Conservation (phyloP, 2,888 invertebrate genomes). For the Mellilla xanthometata region DNA sequence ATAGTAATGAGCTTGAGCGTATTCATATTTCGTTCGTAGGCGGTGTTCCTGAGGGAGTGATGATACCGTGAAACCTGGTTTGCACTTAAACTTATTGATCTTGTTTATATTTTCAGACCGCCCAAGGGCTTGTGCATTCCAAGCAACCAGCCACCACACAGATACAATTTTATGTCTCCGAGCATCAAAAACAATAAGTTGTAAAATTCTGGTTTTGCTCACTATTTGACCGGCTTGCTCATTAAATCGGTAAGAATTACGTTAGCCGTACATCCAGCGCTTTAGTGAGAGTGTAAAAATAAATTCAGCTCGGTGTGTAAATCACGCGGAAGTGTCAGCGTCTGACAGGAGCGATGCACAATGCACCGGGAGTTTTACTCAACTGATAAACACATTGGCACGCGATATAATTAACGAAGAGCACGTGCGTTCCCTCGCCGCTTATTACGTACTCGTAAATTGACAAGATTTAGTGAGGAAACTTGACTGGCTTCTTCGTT, state of each 20-base stretch:
- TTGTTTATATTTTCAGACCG: too few species aligned
- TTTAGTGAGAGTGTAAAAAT: constrained; percentile 46
- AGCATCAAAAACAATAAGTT: too few species aligned
- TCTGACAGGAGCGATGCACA: constrained; percentile 43
- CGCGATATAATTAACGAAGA: constrained; percentile 38
- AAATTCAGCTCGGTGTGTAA: constrained; percentile 36
- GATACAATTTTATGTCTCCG: too few species aligned
- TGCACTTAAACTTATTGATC: too few species aligned
- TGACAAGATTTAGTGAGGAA: constrained; percentile 20
- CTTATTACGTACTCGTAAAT: constrained; percentile 22
- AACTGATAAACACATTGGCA: constrained; percentile 41
- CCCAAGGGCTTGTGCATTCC: too few species aligned
- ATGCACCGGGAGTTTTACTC: constrained; percentile 48
- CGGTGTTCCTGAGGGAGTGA: constrained; percentile 7
- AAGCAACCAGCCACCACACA: too few species aligned
- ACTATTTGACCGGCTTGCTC: too few species aligned
- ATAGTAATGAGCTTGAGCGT: constrained; percentile 25
- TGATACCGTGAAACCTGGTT: too few species aligned
- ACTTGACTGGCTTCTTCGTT: constrained; percentile 18
- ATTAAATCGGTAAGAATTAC: constrained; percentile 32
- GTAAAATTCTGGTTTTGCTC: too few species aligned
- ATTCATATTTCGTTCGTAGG: constrained; percentile 6
- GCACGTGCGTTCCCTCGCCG: constrained; percentile 30
- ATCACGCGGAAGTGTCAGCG: constrained; percentile 45
- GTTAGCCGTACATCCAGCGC: constrained; percentile 13